These are phyloP conservation scores for Clarias pachynema DNA, from an alignment of 2,797 vertebrate species.

Conservation along the genomic window DNA sequence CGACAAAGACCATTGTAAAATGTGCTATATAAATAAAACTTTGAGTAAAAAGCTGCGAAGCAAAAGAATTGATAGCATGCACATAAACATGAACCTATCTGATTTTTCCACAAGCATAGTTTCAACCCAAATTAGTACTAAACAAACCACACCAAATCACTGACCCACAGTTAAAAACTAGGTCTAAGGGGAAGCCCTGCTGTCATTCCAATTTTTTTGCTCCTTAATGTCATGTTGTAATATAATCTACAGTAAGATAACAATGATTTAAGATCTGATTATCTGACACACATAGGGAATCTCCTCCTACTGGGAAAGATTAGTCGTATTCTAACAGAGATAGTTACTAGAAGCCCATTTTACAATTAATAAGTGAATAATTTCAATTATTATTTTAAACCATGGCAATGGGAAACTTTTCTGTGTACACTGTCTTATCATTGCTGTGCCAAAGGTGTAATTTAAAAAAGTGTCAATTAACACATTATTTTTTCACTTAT, in stretches of 20 bases:
- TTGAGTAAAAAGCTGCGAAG: background rate
- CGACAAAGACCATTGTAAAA: too few species aligned
- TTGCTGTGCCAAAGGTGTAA: background rate
- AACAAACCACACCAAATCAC: background rate
- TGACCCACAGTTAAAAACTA: background rate
- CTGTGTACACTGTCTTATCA: background rate
- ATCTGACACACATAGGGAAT: background rate
- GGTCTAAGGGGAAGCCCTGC: background rate
- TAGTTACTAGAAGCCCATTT: background rate
- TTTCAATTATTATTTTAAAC: background rate
- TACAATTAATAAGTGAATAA: too few species aligned
- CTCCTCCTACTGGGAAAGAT: background rate
- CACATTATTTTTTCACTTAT: background rate
- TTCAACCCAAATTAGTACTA: background rate
- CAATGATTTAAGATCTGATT: background rate
- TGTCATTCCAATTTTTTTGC: background rate
- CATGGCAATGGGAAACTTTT: background rate
- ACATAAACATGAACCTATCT: background rate
- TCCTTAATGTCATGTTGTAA: background rate
- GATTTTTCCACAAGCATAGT: background rate
- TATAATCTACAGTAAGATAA: background rate
- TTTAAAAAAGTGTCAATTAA: background rate
- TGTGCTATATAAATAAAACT: too few species aligned
- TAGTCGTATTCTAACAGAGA: background rate
- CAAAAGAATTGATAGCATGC: background rate